Evolutionary conservation across 1,140 invertebrate species (phyloP).

Genomic region (Drosophila orena): DNA sequence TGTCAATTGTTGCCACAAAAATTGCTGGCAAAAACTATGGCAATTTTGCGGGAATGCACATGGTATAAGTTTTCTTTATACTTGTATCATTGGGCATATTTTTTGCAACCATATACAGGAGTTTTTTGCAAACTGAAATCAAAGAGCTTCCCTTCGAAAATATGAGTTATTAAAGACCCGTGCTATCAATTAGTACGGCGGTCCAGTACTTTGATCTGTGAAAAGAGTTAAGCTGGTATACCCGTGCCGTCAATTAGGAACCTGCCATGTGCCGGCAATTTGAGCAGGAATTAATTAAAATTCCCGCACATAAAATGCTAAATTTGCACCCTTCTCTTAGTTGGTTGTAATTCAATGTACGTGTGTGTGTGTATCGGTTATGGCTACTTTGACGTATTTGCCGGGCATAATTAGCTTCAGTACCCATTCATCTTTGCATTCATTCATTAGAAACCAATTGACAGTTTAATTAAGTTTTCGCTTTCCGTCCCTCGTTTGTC

Average conservation of each 20-base stretch:
- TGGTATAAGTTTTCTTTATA: not conserved
- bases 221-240: constrained; percentile 1
- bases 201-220: constrained; percentile 51
- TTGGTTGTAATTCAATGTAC: constrained; percentile 1
- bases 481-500: constrained; percentile 40
- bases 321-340: not conserved
- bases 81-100: not conserved
- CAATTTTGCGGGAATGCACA: not conserved
- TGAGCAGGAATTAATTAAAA: constrained; percentile 62
- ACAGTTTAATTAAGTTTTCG: constrained; percentile 76
- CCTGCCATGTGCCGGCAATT: constrained; percentile 21
- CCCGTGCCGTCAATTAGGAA: constrained; percentile 18
- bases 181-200: constrained; percentile 52
- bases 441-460: constrained; percentile 72
- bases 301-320: constrained; percentile 32
- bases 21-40: constrained; percentile 18
- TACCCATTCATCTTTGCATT: constrained; percentile 69
- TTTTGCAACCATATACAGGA: too few species aligned
- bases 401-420: constrained; percentile 66
- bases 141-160: constrained; percentile 5
- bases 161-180: constrained; percentile 37
- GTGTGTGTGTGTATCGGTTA: constrained; percentile 2
- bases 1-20: constrained; percentile 42
- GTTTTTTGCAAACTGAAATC: not conserved
- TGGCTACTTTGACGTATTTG: constrained; percentile 54